Conservation (phyloP, 2,113 vertebrate genomes). For the Ceyx margarethae region DNA sequence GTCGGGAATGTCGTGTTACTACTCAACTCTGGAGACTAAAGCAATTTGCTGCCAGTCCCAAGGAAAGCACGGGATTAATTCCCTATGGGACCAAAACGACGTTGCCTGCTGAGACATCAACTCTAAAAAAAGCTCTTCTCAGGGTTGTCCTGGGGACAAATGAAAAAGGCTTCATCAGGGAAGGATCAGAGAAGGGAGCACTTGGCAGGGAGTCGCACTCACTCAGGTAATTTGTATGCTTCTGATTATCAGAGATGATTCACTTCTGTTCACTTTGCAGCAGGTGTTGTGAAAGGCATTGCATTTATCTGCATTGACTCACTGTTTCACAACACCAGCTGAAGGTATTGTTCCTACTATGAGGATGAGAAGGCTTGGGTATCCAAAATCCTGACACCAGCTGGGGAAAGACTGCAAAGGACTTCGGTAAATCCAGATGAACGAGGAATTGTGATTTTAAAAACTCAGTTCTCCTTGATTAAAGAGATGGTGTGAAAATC, state of each 20-base stretch:
- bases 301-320: constrained; percentile 60
- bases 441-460: neutral
- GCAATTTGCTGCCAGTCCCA: neutral
- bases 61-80: neutral
- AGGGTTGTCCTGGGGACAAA: neutral
- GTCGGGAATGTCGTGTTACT: constrained; percentile 46
- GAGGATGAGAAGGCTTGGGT: neutral
- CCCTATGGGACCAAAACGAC: neutral
- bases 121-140: neutral
- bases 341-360: neutral
- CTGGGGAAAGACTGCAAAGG: neutral
- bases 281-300: constrained; percentile 39
- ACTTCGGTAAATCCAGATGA: neutral
- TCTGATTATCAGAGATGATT: constrained; percentile 66
- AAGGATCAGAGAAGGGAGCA: neutral
- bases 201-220: constrained; percentile 32
- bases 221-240: constrained; percentile 40
- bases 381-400: neutral
- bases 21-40: constrained; percentile 24
- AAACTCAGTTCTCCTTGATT: neutral
- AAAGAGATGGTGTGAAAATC: neutral
- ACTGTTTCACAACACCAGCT: constrained; percentile 41
- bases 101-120: neutral
- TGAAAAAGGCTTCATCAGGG: neutral
- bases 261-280: constrained; percentile 58